Percentiles rank a stretch among this genome's conserved stretches.
phyloP scores from a whole-genome alignment of 2,888 invertebrate genomes.

The Stenolophus ochropezus region DNA sequence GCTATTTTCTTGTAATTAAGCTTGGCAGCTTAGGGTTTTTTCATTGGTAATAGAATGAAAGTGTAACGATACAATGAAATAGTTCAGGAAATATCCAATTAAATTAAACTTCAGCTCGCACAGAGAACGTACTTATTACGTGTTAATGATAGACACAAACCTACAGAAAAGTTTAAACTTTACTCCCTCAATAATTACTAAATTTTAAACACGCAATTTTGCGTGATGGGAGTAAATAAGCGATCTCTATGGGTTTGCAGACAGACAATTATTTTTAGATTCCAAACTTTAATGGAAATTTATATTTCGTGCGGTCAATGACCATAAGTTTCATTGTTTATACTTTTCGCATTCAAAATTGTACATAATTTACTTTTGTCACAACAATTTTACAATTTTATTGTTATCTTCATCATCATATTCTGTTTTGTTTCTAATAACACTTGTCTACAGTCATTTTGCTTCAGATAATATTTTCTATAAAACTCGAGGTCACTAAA shows the following conservation, averaged over 20 bases:
- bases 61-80: neutral
- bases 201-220: conserved; percentile 14
- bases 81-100: conserved; percentile 7
- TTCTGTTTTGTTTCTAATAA: no score
- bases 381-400: no score
- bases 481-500: no score
- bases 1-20: no score
- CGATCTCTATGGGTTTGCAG: neutral
- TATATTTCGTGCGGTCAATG: neutral
- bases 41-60: neutral
- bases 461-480: no score
- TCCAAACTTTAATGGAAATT: neutral
- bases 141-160: neutral
- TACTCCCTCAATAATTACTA: conserved; percentile 17
- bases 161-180: conserved; percentile 17
- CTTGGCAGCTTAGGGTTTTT: no score
- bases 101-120: neutral
- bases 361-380: no score
- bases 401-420: no score
- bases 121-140: conserved; percentile 8
- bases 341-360: no score
- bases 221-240: conserved; percentile 8
- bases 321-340: no score
- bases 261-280: neutral
- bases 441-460: no score